Conservation (phyloP, 2,888 invertebrate species). For the Chloroclystis v-ata region DNA sequence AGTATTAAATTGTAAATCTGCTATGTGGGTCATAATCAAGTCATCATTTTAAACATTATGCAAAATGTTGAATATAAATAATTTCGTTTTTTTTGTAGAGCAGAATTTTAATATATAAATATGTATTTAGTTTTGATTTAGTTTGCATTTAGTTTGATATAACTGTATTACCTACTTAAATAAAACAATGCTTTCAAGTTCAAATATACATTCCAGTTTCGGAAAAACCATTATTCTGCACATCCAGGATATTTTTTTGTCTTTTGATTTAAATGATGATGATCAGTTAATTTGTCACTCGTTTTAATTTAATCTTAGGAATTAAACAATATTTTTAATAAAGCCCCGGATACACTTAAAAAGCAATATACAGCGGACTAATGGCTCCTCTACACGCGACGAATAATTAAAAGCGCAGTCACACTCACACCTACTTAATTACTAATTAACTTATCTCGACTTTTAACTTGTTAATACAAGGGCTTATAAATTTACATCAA, state of each 20-base stretch:
- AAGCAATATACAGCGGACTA: conserved; percentile 13
- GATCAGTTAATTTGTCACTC: too few species aligned
- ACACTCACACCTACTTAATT: conserved; percentile 21
- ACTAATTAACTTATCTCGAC: conserved; percentile 15
- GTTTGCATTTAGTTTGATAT: too few species aligned
- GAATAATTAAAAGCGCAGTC: conserved; percentile 22
- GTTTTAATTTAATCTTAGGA: neutral
- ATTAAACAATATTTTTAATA: neutral
- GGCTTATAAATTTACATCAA: neutral
- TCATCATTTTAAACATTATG: conserved; percentile 3
- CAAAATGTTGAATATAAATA: neutral
- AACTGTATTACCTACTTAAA: too few species aligned
- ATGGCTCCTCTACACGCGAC: conserved; percentile 26
- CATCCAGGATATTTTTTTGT: too few species aligned
- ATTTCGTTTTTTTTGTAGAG: neutral
- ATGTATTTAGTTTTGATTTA: too few species aligned
- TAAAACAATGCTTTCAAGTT: too few species aligned
- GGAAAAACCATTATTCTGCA: too few species aligned
- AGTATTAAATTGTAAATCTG: conserved; percentile 8
- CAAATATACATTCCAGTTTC: too few species aligned
- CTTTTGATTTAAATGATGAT: too few species aligned
- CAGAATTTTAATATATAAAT: too few species aligned
- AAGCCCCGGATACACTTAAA: conserved; percentile 14
- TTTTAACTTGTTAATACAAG: conserved; percentile 12
- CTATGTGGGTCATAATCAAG: conserved; percentile 2